phyloP scores from a whole-genome alignment of 2,888 invertebrate species.

The Malthinus seriepunctatus region DNA sequence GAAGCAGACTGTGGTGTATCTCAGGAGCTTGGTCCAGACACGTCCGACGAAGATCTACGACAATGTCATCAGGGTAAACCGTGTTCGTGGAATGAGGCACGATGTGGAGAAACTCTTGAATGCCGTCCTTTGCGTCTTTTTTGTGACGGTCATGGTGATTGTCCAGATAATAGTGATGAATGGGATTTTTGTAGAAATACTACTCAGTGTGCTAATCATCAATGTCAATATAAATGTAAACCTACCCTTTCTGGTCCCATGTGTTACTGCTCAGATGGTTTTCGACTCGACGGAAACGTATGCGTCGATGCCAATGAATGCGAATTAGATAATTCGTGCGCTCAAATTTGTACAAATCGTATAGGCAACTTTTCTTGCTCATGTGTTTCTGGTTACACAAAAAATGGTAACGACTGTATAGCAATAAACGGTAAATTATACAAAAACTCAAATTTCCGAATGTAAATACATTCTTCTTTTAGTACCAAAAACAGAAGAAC shows the following conservation, averaged over 20 bases:
- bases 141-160: slow-evolving; percentile 71
- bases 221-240: slow-evolving; percentile 65
- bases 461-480: background rate
- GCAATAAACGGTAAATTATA: slow-evolving; percentile 70
- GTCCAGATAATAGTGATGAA: slow-evolving; percentile 73
- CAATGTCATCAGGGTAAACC: slow-evolving; percentile 64
- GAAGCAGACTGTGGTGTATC: slow-evolving; percentile 73
- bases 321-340: slow-evolving; percentile 68
- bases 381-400: slow-evolving; percentile 73
- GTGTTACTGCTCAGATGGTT: slow-evolving; percentile 76
- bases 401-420: slow-evolving; percentile 63
- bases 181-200: slow-evolving; percentile 66
- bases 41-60: slow-evolving; percentile 70
- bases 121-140: slow-evolving; percentile 67
- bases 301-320: slow-evolving; percentile 83
- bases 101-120: slow-evolving; percentile 62
- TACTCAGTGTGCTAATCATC: slow-evolving; percentile 42
- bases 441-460: background rate
- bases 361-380: slow-evolving; percentile 70
- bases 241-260: slow-evolving; percentile 70
- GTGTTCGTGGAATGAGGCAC: slow-evolving; percentile 70
- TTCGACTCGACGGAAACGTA: slow-evolving; percentile 62
- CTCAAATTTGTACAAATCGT: slow-evolving; percentile 73
- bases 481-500: slow-evolving; percentile 67
- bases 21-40: slow-evolving; percentile 57